Base-by-base conservation (phyloP, 2,888 invertebrate species). In the Cabera pusaria region DNA sequence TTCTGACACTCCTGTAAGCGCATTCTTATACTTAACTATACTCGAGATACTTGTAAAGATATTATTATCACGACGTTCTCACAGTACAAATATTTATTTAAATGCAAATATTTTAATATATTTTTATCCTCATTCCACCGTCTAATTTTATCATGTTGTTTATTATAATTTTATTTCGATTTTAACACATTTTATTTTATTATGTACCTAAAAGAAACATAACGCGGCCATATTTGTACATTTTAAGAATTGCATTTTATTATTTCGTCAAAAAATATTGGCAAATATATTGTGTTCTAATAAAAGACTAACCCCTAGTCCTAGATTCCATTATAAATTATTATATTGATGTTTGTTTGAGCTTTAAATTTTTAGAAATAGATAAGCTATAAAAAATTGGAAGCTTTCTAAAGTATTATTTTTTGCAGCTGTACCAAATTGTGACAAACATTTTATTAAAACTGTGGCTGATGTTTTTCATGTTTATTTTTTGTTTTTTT, bases 291-390 rank as follows among this genome's bases (percentile, higher is more conserved):
- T 32, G 19, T 44, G 29, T 55, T 48, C 54, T 48, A 25, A 54
- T 49, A 60, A 57, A 66, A 70, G 68, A 71, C 72, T 77, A 74
- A 77, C 63, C 44, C 55, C 74, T 77, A 77, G 76, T 77, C 73
- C 72, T 72, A 68, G 26, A 44, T 45, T 45, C 17, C 6, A 26
- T 38, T 49, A 35, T n/a, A 34, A 38, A 14, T 14, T 14, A 14
- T 44, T 41, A 8, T 23, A 39, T 49, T 44, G 27, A 44, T 40
- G 37, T 44, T 18, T 41, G 29, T 18, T 38, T 46, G 31, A 42
- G 41, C 41, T 36, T 49, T 24, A 39, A 44, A 31, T 19, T 7
- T 14, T 14, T 12, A 24, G 22, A 14, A 14, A 14, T 14, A 14
- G 14, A 4, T 14, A n/a, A 29, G 19, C 35, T 23, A 8, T n/a